Evolutionary conservation across 2,888 invertebrate species (phyloP).

Genomic region (Aporophyla nigra): DNA sequence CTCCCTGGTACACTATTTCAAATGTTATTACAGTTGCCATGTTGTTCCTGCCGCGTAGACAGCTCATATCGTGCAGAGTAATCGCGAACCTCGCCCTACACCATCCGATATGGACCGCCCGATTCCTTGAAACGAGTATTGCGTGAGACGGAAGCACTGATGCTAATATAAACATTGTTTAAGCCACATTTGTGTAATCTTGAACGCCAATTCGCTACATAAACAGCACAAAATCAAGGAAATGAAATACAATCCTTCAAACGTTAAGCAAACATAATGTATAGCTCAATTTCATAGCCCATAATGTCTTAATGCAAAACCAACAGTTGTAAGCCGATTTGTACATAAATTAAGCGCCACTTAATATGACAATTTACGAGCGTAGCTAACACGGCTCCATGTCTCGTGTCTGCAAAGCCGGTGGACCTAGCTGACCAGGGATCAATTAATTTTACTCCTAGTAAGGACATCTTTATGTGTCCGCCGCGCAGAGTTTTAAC

Average conservation of each 20-base stretch:
- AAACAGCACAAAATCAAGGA: slow-evolving; percentile 66
- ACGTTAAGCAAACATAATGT: slow-evolving; percentile 61
- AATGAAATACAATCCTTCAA: slow-evolving; percentile 68
- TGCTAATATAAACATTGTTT: slow-evolving; percentile 62
- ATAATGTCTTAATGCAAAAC: slow-evolving; percentile 77
- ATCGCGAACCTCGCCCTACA: slow-evolving; percentile 77
- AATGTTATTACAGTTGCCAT: slow-evolving; percentile 81
- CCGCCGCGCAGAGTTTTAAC: slow-evolving; percentile 74
- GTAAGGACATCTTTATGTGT: slow-evolving; percentile 81
- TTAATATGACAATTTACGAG: slow-evolving; percentile 85
- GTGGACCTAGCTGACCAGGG: slow-evolving; percentile 66
- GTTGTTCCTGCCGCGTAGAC: slow-evolving; percentile 76
- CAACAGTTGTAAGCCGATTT: slow-evolving; percentile 81
- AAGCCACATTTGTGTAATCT: slow-evolving; percentile 50
- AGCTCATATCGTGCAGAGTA: slow-evolving; percentile 77
- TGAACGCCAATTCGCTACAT: slow-evolving; percentile 48
- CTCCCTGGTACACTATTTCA: slow-evolving; percentile 80
- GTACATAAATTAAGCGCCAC: slow-evolving; percentile 79
- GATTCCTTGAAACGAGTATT: slow-evolving; percentile 68
- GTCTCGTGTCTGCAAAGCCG: slow-evolving; percentile 69
- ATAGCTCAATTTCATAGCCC: slow-evolving; percentile 76
- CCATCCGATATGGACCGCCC: slow-evolving; percentile 69
- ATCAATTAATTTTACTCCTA: slow-evolving; percentile 82
- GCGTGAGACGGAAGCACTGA: slow-evolving; percentile 74
- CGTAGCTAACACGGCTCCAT: slow-evolving; percentile 73